Base-by-base conservation (phyloP, 2,113 vertebrate genomes). In the Myotis lucifugus region DNA sequence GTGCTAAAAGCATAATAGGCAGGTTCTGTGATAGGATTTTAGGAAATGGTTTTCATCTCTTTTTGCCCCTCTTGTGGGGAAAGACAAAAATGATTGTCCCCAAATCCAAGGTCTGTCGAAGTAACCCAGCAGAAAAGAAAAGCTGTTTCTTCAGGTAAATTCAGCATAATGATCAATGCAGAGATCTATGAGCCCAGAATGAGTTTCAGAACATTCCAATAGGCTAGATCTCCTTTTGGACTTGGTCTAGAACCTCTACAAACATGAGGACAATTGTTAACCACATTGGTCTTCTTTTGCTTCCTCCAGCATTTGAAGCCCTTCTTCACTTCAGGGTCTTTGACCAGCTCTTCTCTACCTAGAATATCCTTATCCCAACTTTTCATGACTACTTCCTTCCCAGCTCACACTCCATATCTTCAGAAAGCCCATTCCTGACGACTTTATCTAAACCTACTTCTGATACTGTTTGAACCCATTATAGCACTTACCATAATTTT, bases 11-110 rank as follows among this genome's bases (percentile, higher is more conserved):
- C 25, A 15, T 21, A 64, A 88, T 6, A 85, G 50, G 82, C 46
- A 95, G 14, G 66, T 19, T 6, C 9, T 34, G 9, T 4, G 27
- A 69, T 32, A 87, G 27, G 74, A 61, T 79, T 91, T 64, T 15
- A 93, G 79, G 29, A 96, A 93, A 86, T 25, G 6, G 18, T 82
- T 88, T 85, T 86, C 17, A 48, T 59, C n/a, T 82, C 42, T 79
- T 83, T 64, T 54, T 85, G 11, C 74, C 34, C 42, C 56, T 73
- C 40, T 46, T 37, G 54, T 6, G 0, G 9, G n/a, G 9, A 72
- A 89, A 95, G 42, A 74, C 11, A 93, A 78, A 91, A 85, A 95
- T 21, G 2, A 29, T 0, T 85, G 48, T 46, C 91, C n/a, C 73
- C 81, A 95, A 96, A 96, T 48, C 29, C 21, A 56, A 90, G 37